These are phyloP conservation scores for Otolemur crassicaudatus DNA, from an alignment of 2,797 vertebrate genomes.

Conservation along the genomic window DNA sequence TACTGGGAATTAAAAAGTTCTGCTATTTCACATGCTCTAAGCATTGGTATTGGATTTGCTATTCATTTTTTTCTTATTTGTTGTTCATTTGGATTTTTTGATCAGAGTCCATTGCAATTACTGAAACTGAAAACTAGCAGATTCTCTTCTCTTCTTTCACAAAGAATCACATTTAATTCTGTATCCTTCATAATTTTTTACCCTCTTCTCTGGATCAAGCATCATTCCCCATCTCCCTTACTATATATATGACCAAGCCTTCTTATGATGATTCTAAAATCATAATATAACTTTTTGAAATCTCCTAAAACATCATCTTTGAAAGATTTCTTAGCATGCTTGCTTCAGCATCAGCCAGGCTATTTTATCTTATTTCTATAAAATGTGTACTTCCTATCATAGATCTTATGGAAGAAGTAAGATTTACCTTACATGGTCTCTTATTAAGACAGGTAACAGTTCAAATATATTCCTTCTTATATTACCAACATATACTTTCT, in stretches of 20 bases:
- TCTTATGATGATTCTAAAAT: background rate
- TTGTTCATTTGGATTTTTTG: background rate
- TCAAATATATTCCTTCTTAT: background rate
- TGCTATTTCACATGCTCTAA: background rate
- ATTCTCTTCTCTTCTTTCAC: background rate
- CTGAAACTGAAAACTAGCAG: background rate
- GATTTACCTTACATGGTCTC: too few species aligned
- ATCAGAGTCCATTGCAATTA: background rate
- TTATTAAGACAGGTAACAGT: background rate
- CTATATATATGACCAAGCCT: background rate
- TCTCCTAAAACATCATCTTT: background rate
- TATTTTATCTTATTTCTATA: background rate
- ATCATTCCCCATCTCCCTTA: background rate
- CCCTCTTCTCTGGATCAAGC: background rate
- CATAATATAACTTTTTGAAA: background rate
- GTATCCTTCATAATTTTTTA: background rate
- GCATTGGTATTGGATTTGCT: background rate
- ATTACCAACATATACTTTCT: background rate
- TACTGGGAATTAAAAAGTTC: background rate
- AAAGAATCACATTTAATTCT: constrained; percentile 24
- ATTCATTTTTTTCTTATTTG: background rate
- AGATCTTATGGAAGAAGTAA: background rate
- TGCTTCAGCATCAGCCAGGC: background rate
- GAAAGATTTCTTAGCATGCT: background rate
- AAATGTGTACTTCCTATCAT: background rate